Evolutionary conservation across 2,113 vertebrate genomes (phyloP).

Genomic region (Candoia aspera): DNA sequence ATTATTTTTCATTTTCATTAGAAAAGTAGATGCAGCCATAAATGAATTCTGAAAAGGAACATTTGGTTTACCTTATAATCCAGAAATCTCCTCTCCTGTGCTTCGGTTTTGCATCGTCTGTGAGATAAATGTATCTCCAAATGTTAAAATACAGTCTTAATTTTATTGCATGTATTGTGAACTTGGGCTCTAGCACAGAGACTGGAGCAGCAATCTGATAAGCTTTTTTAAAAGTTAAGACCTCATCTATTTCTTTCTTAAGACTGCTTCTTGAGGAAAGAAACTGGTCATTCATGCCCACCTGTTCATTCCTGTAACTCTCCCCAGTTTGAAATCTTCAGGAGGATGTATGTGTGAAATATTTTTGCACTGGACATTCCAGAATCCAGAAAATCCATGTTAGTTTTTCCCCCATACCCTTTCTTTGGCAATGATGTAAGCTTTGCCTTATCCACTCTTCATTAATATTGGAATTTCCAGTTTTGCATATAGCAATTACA

Average conservation of each 20-base stretch:
- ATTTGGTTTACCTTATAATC: not conserved
- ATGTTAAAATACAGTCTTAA: not conserved
- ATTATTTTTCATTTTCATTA: not conserved
- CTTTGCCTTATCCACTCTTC: not conserved
- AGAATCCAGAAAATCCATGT: not conserved
- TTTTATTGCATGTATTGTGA: not conserved
- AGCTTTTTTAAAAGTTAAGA: not conserved
- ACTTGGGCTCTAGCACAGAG: not conserved
- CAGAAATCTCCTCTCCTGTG: not conserved
- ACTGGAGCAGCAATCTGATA: not conserved
- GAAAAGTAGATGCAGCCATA: not conserved
- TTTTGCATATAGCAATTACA: not conserved
- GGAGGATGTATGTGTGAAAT: not conserved
- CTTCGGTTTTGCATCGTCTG: not conserved
- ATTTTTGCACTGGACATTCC: not conserved
- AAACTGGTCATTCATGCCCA: not conserved
- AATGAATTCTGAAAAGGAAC: not conserved
- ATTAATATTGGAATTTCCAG: not conserved
- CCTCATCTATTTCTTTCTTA: not conserved
- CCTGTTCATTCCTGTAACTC: not conserved
- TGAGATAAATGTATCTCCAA: not conserved
- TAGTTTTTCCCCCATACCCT: not conserved
- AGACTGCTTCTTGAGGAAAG: not conserved
- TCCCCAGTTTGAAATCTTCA: not conserved
- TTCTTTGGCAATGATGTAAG: not conserved